A percentile compares a stretch with the other conserved stretches of the same genome.
These are phyloP conservation scores for Siphamia tubifer DNA, from an alignment of 2,113 vertebrate genomes.

Conservation along the genomic window DNA sequence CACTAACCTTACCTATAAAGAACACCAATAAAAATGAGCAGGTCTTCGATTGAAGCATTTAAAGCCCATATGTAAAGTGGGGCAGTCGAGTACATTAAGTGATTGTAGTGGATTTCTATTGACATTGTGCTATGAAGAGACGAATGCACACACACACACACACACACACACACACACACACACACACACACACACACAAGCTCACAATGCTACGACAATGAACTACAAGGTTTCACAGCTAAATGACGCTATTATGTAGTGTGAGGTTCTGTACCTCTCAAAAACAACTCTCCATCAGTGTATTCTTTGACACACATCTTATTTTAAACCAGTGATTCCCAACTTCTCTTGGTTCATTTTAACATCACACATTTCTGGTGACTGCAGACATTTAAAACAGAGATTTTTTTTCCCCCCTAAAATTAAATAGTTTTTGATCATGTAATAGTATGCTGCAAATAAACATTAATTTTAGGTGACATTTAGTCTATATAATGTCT, in stretches of 20 bases:
- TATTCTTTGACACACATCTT: neutral
- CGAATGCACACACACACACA: conserved; percentile 5
- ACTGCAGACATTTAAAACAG: too few relatives aligned
- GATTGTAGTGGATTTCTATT: conserved; percentile 68
- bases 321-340: too few relatives aligned
- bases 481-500: too few relatives aligned
- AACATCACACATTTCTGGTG: too few relatives aligned
- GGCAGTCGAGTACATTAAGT: conserved; percentile 64
- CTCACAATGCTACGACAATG: conserved; percentile 34
- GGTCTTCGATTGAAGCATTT: conserved; percentile 66
- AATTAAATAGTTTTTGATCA: too few relatives aligned
- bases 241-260: conserved; percentile 14
- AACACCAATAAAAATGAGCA: conserved; percentile 72
- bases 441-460: too few relatives aligned
- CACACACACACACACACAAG: conserved; percentile 27
- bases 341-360: too few relatives aligned
- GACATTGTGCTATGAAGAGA: conserved; percentile 50
- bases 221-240: conserved; percentile 32
- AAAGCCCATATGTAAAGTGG: conserved; percentile 63
- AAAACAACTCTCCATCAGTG: neutral
- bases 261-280: neutral
- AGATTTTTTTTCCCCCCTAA: too few relatives aligned
- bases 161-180: conserved; percentile 39
- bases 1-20: conserved; percentile 68
- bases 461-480: too few relatives aligned